phyloP scores from a whole-genome alignment of 2,888 invertebrate species.

The Eudemis profundana region DNA sequence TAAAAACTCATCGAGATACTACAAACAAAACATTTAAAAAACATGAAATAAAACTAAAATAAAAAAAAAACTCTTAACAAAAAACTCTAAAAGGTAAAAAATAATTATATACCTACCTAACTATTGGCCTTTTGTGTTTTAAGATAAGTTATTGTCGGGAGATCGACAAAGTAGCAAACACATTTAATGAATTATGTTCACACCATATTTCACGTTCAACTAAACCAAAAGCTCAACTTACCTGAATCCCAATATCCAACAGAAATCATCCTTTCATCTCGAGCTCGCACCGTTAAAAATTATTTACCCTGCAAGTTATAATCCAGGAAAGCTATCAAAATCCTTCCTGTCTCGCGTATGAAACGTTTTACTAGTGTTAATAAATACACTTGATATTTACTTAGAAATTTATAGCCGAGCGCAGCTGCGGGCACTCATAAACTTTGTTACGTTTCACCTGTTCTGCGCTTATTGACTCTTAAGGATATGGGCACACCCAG shows the following conservation, averaged over 20 bases:
- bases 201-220: not conserved
- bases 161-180: too few relatives aligned
- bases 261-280: not conserved
- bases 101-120: too few relatives aligned
- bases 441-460: slow-evolving; percentile 65
- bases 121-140: too few relatives aligned
- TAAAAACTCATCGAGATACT: too few relatives aligned
- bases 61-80: too few relatives aligned
- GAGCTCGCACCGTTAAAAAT: slow-evolving; percentile 8
- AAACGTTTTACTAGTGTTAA: slow-evolving; percentile 68
- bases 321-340: slow-evolving; percentile 42
- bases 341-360: slow-evolving; percentile 42
- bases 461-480: slow-evolving; percentile 56
- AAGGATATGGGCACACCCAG: slow-evolving; percentile 40
- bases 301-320: slow-evolving; percentile 27
- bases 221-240: too few relatives aligned
- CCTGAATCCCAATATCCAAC: not conserved
- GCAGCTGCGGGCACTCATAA: slow-evolving; percentile 73
- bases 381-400: slow-evolving; percentile 80
- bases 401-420: slow-evolving; percentile 70
- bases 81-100: too few relatives aligned
- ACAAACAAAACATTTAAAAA: too few relatives aligned
- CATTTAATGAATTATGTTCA: too few relatives aligned
- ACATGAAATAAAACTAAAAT: too few relatives aligned
- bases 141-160: too few relatives aligned